Base-by-base conservation (phyloP, 2,888 invertebrate genomes). In the Leucophenga montana region DNA sequence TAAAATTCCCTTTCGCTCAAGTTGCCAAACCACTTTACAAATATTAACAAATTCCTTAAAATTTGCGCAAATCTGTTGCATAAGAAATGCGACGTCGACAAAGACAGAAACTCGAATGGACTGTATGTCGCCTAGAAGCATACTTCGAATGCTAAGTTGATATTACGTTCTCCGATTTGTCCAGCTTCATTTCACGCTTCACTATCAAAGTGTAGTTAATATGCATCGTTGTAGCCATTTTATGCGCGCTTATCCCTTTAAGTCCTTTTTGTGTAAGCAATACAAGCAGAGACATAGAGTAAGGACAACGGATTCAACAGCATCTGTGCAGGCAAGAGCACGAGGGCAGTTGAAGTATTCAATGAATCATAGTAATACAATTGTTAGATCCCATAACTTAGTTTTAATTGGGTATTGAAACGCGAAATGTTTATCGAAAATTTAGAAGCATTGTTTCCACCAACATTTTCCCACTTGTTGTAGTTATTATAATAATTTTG, bases 141-240 rank as follows among this genome's bases (percentile, higher is more conserved):
- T 50, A 18, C 16, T 50, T 16, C 14, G 50, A 50, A 50, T 50
- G 50, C 50, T 18, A 50, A 50, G 50, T 50, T 57, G 14, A n/a
- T 22, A 14, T 57, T 22, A 5, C 11, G 20, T 44, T 16, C 50
- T 18, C 16, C 18, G 14, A 18, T 18, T 31, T 61, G 68, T 20
- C 54, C 48, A 46, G 9, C 50, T 73, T 73, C 67, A 75, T 75
- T 75, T 75, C 70, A 54, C 73, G 69, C 71, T 69, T 66, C 71
- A 71, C 62, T 48, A 64, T 48, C 62, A 48, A 3, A 73, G 11
- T 11, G 69, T 75, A 71, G 68, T 73, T 71, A 74, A 73, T 72
- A 64, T 64, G 62, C 62, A 46, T 9, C 20, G 27, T 27, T 48
- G 46, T 22, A 46, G 70, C 53, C 62, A 71, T 75, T 76, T 73